phyloP scores from a whole-genome alignment of 2,113 vertebrate genomes.

The Mastomys natalensis region DNA sequence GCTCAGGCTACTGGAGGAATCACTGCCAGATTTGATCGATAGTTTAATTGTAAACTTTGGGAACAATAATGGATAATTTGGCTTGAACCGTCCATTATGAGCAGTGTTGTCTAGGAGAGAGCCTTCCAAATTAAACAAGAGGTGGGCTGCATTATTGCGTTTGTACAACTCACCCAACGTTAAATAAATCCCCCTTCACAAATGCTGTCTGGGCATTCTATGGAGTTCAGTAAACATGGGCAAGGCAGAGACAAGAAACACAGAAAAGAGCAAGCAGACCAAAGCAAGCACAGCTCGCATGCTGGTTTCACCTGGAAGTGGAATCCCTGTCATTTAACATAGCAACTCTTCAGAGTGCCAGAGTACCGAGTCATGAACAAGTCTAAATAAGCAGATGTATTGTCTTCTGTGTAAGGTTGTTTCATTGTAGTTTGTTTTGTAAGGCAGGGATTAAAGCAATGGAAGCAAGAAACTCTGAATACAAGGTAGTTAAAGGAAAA shows the following conservation, averaged over 20 bases:
- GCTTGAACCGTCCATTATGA: slow-evolving; percentile 89
- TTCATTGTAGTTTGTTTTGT: background rate
- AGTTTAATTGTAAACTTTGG: slow-evolving; percentile 93
- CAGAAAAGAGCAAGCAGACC: slow-evolving; percentile 43
- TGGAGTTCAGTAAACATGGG: slow-evolving; percentile 85
- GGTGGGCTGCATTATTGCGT: slow-evolving; percentile 88
- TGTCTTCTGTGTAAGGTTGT: slow-evolving; percentile 28
- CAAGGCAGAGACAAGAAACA: slow-evolving; percentile 64
- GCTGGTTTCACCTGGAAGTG: slow-evolving; percentile 49
- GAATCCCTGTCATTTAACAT: background rate
- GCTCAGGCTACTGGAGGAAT: slow-evolving; percentile 83
- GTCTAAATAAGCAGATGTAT: background rate
- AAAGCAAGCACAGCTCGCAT: slow-evolving; percentile 66
- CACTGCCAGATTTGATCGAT: slow-evolving; percentile 91
- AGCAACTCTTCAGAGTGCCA: slow-evolving; percentile 38
- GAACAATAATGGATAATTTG: slow-evolving; percentile 91
- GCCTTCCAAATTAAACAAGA: slow-evolving; percentile 91
- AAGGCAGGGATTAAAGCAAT: background rate
- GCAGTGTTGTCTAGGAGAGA: slow-evolving; percentile 84
- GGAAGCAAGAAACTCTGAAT: background rate
- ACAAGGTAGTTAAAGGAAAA: background rate
- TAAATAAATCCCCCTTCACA: slow-evolving; percentile 88
- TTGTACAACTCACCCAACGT: slow-evolving; percentile 88
- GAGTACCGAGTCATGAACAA: slow-evolving; percentile 57
- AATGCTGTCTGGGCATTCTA: slow-evolving; percentile 87